These are phyloP conservation scores for Anagrus nilaparvatae DNA, from an alignment of 1,140 invertebrate genomes.

Conservation along the genomic window DNA sequence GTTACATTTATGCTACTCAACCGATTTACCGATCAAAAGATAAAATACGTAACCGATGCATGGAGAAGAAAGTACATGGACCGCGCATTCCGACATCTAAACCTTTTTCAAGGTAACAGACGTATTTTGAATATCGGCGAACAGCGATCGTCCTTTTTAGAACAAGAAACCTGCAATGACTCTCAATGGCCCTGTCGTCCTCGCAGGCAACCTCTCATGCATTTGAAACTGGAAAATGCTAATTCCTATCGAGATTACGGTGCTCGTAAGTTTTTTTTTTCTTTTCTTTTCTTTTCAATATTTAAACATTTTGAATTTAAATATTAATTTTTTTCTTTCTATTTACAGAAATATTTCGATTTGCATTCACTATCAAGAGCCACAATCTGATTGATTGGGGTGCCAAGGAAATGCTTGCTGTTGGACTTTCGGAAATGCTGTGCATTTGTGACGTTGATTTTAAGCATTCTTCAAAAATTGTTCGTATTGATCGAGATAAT, in stretches of 20 bases:
- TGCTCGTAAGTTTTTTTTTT: conserved; percentile 9
- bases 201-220: conserved; percentile 12
- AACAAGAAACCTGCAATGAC: conserved; percentile 5
- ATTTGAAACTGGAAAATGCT: conserved; percentile 2
- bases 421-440: neutral
- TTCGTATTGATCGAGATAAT: neutral
- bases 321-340: neutral
- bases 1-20: too few relatives aligned
- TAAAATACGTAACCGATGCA: conserved; percentile 9
- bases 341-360: conserved; percentile 13
- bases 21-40: too few relatives aligned
- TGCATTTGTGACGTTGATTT: conserved; percentile 9
- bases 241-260: conserved; percentile 13
- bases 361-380: conserved; percentile 6
- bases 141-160: neutral
- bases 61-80: conserved; percentile 13
- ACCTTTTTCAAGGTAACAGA: conserved; percentile 1
- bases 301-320: neutral
- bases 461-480: neutral
- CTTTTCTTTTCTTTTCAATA: neutral
- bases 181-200: conserved; percentile 12
- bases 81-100: neutral
- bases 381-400: conserved; percentile 24
- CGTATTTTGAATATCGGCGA: conserved; percentile 8
- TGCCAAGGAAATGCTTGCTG: conserved; percentile 15